phyloP scores from a whole-genome alignment of 2,113 vertebrate species.

The Nesogale talazaci region DNA sequence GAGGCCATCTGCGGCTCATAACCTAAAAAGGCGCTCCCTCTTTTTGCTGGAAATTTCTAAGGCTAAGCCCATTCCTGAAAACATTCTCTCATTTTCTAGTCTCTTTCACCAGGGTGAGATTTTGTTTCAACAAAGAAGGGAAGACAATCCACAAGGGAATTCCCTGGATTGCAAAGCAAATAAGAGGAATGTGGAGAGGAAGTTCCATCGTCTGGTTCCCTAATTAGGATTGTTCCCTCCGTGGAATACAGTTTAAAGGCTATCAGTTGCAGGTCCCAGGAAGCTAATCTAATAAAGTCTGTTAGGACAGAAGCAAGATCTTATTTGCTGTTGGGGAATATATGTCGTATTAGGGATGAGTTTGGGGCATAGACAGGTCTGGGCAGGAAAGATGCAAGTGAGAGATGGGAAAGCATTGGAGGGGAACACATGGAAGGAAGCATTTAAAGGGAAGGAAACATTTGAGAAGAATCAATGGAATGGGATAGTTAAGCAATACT shows the following conservation, averaged over 20 bases:
- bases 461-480: neutral
- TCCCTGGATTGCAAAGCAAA: neutral
- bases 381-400: neutral
- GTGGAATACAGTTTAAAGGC: neutral
- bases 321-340: neutral
- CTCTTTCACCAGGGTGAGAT: constrained; percentile 6
- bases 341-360: no score
- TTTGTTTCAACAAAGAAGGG: constrained; percentile 4
- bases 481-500: neutral
- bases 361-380: neutral
- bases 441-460: neutral
- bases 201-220: neutral
- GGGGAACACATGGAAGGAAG: neutral
- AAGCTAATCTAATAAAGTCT: neutral
- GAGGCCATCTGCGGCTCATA: neutral
- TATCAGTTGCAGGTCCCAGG: neutral
- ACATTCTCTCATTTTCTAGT: neutral
- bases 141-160: neutral
- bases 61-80: neutral
- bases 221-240: neutral
- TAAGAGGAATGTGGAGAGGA: neutral
- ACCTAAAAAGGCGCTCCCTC: constrained; percentile 12
- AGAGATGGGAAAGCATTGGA: neutral
- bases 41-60: neutral
- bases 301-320: neutral